Percentiles rank a stretch among this genome's conserved stretches.
These are phyloP conservation scores for Macrocentrus cingulum DNA, from an alignment of 1,140 invertebrate genomes.

Conservation along the genomic window DNA sequence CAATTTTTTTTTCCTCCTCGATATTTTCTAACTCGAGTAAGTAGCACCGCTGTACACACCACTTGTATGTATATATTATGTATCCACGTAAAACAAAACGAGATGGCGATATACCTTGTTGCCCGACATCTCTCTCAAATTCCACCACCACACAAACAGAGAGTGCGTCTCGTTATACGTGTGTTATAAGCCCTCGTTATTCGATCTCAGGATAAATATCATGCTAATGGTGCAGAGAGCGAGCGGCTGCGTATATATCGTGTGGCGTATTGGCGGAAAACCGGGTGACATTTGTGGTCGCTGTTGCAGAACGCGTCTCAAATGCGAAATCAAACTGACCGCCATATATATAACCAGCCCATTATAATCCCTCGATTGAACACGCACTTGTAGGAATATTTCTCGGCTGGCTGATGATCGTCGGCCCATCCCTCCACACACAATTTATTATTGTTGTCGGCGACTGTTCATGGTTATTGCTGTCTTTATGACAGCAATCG, in stretches of 20 bases:
- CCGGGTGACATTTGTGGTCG: conserved; percentile 13
- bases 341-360: too few relatives aligned
- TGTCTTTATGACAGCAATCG: conserved; percentile 8
- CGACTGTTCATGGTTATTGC: neutral
- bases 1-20: conserved; percentile 1
- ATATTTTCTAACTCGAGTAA: conserved; percentile 12
- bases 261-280: conserved; percentile 9
- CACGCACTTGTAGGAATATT: too few relatives aligned
- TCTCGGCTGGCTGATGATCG: conserved; percentile 1
- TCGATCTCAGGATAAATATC: conserved; percentile 12
- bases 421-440: too few relatives aligned
- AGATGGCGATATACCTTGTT: neutral
- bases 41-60: neutral
- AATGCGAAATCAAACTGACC: neutral
- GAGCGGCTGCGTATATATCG: too few relatives aligned
- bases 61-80: neutral
- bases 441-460: too few relatives aligned
- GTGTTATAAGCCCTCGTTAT: conserved; percentile 12
- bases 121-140: neutral
- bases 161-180: neutral
- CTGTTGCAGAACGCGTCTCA: conserved; percentile 9
- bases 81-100: too few relatives aligned
- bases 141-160: neutral
- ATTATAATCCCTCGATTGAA: too few relatives aligned
- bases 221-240: conserved; percentile 5